Base-by-base conservation (phyloP, 2,113 vertebrate genomes). In the Proteles cristata region DNA sequence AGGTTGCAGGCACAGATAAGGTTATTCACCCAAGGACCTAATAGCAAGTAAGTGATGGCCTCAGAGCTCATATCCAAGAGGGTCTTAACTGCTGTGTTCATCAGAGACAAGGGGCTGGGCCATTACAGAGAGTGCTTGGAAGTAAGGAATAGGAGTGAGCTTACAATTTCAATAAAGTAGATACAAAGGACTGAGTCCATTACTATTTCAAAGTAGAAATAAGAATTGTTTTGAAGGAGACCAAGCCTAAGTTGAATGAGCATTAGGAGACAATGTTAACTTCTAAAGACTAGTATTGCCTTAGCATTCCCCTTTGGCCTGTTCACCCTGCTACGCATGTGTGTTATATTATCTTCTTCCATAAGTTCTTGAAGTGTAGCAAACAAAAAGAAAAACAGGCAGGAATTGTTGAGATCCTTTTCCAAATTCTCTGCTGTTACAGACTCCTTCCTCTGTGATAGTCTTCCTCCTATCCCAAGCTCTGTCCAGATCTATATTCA, bases 401-500 rank as follows among this genome's bases (percentile, higher is more conserved):
- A 71, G 7, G 12, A 28, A 2, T 65, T 74, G 25, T 50, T 61
- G 86, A 86, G 84, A 86, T n/a, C 2, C 26, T 80, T 80, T 90
- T 88, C 26, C 50, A 90, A 85, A 83, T 25, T n/a, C 15, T 5
- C 14, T 94, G 94, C 23, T 16, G 45, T 84, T 7, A 21, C 19
- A 86, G 39, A 73, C n/a, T 45, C 33, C 43, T 66, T 55, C 81
- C n/a, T 66, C 10, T 39, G 39, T 39, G 39, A 39, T 39, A 39
- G 39, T 39, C 39, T 39, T 39, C 39, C 39, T 39, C 39, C 39
- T 39, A 33, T 58, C 4, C 43, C 26, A 80, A 35, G 73, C 23
- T 84, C 39, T 90, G 6, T 61, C 28, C 50, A 92, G 84, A 88
- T 87, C 31, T 88, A n/a, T 33, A 84, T 84, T 93, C 45, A 87